Base-by-base conservation (phyloP, 2,888 invertebrate species). In the Coecobrya sp. region DNA sequence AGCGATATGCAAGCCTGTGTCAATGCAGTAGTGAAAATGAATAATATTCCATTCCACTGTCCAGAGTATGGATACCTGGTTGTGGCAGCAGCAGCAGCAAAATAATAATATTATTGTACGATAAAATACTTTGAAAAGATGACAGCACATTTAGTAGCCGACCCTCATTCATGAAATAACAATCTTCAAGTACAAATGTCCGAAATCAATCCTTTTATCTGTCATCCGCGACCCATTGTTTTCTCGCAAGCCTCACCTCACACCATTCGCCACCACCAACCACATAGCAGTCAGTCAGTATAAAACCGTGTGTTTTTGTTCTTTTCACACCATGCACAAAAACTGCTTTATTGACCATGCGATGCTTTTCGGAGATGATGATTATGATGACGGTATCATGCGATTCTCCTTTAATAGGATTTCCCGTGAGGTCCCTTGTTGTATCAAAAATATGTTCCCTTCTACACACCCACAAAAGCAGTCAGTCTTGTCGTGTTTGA, bases 111-210 rank as follows among this genome's bases (percentile, higher is more conserved):
- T 22, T 76, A 76, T 25, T 45, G 19, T 52, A 27, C 25, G 27
- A 79, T 79, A 79, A 79, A 59, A 30, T 62, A 8, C 16, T 82
- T 79, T 82, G 82, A 59, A 82, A 82, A 59, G 36, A 59, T 86
- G 52, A 73, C 55, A 86, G 52, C 36, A 30, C 82, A 82, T 79
- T 85, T 79, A 65, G 59, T 27, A 36, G 36, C 25, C 22, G 30
- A 76, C 62, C 89, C 73, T 84, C 70, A 36, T 36, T 73, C 70
- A 25, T 81, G 65, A 86, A 84, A 84, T 68, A 89, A 84, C 55
- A 79, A 89, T 89, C 91, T 86, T 91, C 65, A 91, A 86, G 91
- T 91, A 91, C 73, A 86, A 91, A 86, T 91, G 76, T 91, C 86
- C 91, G 86, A 91, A 91, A 91, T 86, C 91, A 86, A 91, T 91